Evolutionary conservation across 2,888 invertebrate species (phyloP), one percentile per base, ranked within the genome.

Genomic region (Nymphalis urticae): DNA sequence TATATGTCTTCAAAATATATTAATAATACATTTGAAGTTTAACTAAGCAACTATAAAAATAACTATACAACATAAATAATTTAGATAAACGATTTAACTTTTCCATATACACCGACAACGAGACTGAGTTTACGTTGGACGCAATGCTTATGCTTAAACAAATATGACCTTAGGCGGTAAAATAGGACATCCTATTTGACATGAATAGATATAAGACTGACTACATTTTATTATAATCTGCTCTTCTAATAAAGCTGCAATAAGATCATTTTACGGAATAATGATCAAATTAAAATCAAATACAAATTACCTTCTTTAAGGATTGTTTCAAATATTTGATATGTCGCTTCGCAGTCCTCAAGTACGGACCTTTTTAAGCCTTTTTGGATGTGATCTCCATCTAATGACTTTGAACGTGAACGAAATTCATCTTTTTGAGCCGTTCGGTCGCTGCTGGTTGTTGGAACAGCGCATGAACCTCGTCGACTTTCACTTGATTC

Each of bases 271-370:
- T 17, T 8, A n/a, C 13, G 6, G 32, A 36, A 17, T 21, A 17
- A 56, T 36, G 27, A 17, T 54, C 32, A 13, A n/a, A 32, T 17
- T 17, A 48, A 50, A 3, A 16, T 16, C 42, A 42, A 53, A 62
- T 54, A 53, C 24, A 19, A 72, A 68, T 72, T 89, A 92, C 92
- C 92, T 90, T 92, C 90, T 85, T 82, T 85, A 36, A 97, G 91
- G 80, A 97, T 97, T 75, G 94, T 93, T 75, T 97, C 96, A 85
- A 95, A 97, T 79, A 97, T 97, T 82, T 95, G 94, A 82, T 97
- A 97, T 7, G 97, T 97, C 10, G 96, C 94, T 64, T 95, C 97
- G 82, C 97, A 96, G 82, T 97, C 97, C 71, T 94, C 94, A n/a
- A 95, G 88, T 69, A 94, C 87, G 70, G 93, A 93, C 75, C 92